A percentile compares a stretch with the other conserved stretches of the same genome.
These are phyloP conservation scores for Diacarnus erythraeanus DNA, from an alignment of 37 sponge, comb jelly and placozoan species.

Conservation along the genomic window DNA sequence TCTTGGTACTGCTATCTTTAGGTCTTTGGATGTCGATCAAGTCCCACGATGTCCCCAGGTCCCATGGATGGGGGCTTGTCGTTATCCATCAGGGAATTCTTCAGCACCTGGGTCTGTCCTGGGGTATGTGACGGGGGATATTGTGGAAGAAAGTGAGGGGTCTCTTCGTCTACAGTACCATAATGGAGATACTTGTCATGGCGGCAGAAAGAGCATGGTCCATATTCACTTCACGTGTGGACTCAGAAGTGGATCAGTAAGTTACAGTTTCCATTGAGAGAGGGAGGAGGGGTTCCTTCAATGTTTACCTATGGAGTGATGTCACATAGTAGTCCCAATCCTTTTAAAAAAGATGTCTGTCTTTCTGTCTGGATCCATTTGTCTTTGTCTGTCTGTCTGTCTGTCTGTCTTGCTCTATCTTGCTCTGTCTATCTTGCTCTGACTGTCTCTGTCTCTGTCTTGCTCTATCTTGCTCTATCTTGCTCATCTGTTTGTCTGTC, in stretches of 20 bases:
- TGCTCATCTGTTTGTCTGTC: too few species aligned
- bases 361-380: too few species aligned
- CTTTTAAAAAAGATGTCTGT: too few species aligned
- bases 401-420: too few species aligned
- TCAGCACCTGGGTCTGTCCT: not conserved
- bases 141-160: conserved; percentile 46
- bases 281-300: too few species aligned
- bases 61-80: conserved; percentile 55
- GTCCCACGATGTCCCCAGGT: conserved; percentile 27
- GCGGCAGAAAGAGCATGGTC: conserved; percentile 23
- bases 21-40: conserved; percentile 16
- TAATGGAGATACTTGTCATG: conserved; percentile 43
- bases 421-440: too few species aligned
- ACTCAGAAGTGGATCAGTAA: conserved; percentile 29
- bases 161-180: conserved; percentile 38
- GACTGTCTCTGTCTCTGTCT: too few species aligned
- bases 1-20: not conserved
- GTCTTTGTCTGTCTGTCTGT: too few species aligned
- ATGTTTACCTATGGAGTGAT: too few species aligned
- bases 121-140: conserved; percentile 48
- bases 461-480: too few species aligned
- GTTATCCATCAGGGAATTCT: not conserved
- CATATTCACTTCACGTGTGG: conserved; percentile 44
- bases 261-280: too few species aligned
- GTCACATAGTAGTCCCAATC: too few species aligned